Evolutionary conservation across 2,888 invertebrate species (phyloP).

Genomic region (Caenorhabditis sp.): DNA sequence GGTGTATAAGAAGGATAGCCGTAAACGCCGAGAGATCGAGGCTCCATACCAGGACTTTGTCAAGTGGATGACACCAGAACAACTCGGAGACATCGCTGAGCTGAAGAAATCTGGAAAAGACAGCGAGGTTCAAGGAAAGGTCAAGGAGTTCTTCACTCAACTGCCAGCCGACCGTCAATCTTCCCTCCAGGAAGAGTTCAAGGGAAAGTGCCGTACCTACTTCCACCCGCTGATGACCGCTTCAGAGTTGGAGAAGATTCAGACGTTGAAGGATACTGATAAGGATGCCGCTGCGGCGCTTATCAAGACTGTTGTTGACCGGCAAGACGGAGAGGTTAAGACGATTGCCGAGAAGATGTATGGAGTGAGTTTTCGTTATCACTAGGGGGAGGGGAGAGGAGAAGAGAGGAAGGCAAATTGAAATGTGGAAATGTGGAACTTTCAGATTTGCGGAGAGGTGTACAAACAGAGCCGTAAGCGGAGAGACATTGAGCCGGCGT

Average conservation of each 20-base stretch:
- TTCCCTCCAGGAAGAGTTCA: slow-evolving; percentile 36
- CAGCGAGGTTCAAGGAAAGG: slow-evolving; percentile 11
- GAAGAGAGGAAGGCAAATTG: too few species aligned
- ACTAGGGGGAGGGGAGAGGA: too few species aligned
- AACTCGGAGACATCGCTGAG: slow-evolving; percentile 47
- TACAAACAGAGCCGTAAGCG: slow-evolving; percentile 43
- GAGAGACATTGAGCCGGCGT: slow-evolving; percentile 42
- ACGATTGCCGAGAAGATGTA: slow-evolving; percentile 32
- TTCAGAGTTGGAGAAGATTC: slow-evolving; percentile 14
- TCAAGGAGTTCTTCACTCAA: slow-evolving; percentile 7
- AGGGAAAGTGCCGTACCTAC: slow-evolving; percentile 35
- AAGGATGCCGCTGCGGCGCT: slow-evolving; percentile 26
- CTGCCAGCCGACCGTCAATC: slow-evolving; percentile 30
- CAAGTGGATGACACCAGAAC: slow-evolving; percentile 63
- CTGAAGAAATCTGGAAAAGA: slow-evolving; percentile 45
- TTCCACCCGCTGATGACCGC: slow-evolving; percentile 17
- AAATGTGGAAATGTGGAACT: too few species aligned
- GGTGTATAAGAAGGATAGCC: slow-evolving; percentile 46
- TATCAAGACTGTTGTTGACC: slow-evolving; percentile 29
- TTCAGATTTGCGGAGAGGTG: slow-evolving; percentile 42
- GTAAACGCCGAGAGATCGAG: slow-evolving; percentile 47
- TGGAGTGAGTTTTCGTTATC: slow-evolving; percentile 6
- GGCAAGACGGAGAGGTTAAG: slow-evolving; percentile 47
- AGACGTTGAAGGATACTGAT: slow-evolving; percentile 10
- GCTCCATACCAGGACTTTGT: slow-evolving; percentile 44